These are phyloP conservation scores for Eurypyga helias DNA, from an alignment of 2,113 vertebrate genomes.

Conservation along the genomic window DNA sequence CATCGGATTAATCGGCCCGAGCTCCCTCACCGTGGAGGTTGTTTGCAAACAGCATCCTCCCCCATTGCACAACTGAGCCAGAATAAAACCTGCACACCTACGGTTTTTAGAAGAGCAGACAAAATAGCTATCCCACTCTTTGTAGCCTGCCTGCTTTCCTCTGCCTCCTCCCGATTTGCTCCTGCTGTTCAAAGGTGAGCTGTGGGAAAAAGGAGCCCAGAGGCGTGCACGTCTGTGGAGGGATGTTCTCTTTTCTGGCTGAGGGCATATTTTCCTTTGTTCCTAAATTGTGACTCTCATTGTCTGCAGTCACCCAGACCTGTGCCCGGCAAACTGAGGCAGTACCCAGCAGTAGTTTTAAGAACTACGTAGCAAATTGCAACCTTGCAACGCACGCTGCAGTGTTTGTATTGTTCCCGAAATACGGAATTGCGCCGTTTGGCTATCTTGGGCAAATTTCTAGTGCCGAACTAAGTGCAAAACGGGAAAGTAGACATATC, in stretches of 20 bases:
- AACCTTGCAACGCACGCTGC: not conserved
- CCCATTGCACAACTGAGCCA: conserved; percentile 19
- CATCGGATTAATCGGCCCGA: conserved; percentile 4
- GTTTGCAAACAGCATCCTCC: conserved; percentile 70
- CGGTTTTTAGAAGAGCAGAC: conserved; percentile 21
- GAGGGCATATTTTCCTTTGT: conserved; percentile 59
- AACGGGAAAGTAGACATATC: not conserved
- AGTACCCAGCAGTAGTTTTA: not conserved
- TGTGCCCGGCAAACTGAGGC: not conserved
- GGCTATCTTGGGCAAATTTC: not conserved
- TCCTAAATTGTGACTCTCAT: conserved; percentile 23
- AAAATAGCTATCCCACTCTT: conserved; percentile 30
- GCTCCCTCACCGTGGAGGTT: not conserved
- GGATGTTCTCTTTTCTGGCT: not conserved
- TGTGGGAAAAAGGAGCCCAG: not conserved
- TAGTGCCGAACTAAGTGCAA: not conserved
- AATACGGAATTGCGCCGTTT: not conserved
- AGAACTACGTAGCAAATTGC: not conserved
- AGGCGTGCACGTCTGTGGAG: not conserved
- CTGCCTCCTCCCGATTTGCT: not conserved
- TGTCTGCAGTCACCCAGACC: not conserved
- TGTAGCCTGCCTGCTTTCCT: not conserved
- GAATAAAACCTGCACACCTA: conserved; percentile 60
- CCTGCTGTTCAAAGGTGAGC: not conserved
- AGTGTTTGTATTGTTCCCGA: conserved; percentile 4